Evolutionary conservation across 1,140 invertebrate genomes (phyloP).

Genomic region (Lepidurus arcticus): DNA sequence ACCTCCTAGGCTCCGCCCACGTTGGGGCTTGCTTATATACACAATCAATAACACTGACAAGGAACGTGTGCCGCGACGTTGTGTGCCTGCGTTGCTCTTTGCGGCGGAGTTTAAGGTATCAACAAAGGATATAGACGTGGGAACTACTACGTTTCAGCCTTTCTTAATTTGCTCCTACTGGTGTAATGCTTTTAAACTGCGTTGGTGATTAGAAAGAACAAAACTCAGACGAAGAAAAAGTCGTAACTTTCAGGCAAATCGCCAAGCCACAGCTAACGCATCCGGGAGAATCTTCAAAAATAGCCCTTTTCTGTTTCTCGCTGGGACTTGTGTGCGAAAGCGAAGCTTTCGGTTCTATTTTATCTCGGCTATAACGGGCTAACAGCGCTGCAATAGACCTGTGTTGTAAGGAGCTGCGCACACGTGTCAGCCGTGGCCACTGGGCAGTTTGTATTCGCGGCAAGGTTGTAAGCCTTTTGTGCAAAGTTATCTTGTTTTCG

Average conservation of each 20-base stretch:
- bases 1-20: background rate
- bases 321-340: background rate
- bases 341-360: background rate
- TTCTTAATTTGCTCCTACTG: background rate
- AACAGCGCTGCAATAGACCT: background rate
- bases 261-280: background rate
- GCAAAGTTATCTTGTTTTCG: background rate
- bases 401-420: too few relatives aligned
- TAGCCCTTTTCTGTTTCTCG: background rate
- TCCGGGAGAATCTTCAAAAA: slow-evolving; percentile 17
- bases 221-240: background rate
- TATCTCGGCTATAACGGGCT: background rate
- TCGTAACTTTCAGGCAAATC: background rate
- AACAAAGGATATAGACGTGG: slow-evolving; percentile 9
- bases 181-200: background rate
- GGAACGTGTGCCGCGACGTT: background rate
- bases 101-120: background rate
- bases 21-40: background rate
- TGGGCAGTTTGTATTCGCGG: too few relatives aligned
- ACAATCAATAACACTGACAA: background rate
- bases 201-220: background rate
- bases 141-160: background rate
- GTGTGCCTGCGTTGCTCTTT: background rate
- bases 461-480: background rate
- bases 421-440: too few relatives aligned